Conservation (phyloP, 2,113 vertebrate species). For the Urocolius indicus region DNA sequence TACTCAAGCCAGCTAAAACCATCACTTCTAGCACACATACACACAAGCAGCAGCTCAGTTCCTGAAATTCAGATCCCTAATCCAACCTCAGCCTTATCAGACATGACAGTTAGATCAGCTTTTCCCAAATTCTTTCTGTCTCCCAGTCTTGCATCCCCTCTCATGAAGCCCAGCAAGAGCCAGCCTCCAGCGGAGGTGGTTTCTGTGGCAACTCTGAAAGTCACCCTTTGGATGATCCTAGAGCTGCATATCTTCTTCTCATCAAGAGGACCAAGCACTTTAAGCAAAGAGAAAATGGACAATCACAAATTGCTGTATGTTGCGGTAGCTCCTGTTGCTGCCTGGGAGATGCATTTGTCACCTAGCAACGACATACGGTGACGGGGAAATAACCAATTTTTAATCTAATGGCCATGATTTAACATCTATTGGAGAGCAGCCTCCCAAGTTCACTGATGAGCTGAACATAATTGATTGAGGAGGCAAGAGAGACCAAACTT, state of each 20-base stretch:
- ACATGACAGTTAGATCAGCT: not conserved
- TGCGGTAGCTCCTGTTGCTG: not conserved
- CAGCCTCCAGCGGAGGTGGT: not conserved
- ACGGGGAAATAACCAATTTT: slow-evolving; percentile 29
- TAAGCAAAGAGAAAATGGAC: not conserved
- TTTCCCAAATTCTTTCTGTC: not conserved
- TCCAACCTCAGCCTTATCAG: not conserved
- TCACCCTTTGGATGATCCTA: not conserved
- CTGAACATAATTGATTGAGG: not conserved
- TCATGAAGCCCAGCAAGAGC: not conserved
- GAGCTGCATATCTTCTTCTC: not conserved
- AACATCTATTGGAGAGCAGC: not conserved
- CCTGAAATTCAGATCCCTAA: not conserved
- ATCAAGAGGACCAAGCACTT: not conserved
- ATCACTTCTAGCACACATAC: not conserved
- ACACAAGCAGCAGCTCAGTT: not conserved
- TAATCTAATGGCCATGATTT: slow-evolving; percentile 21
- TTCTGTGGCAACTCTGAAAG: not conserved
- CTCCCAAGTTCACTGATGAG: not conserved
- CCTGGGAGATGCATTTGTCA: slow-evolving; percentile 57
- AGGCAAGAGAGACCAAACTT: not conserved
- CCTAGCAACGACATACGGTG: slow-evolving; percentile 54
- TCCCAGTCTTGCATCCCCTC: not conserved
- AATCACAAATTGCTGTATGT: slow-evolving; percentile 4
- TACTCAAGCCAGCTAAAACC: not conserved